Evolutionary conservation across 2,797 vertebrate genomes (phyloP).

Genomic region (Oreortyx pictus): DNA sequence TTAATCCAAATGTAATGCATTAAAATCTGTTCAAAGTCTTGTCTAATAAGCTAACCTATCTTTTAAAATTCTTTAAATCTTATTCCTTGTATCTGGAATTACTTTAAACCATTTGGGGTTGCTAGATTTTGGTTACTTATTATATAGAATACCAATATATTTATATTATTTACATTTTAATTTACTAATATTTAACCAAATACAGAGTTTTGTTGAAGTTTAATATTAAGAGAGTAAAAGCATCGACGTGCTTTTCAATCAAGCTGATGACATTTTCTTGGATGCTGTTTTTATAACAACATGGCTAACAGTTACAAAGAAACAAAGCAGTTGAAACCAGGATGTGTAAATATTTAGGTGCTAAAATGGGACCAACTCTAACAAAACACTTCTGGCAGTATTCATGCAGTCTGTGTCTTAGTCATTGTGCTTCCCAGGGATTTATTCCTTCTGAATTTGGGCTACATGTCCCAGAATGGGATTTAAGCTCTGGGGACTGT

Average conservation of each 20-base stretch:
- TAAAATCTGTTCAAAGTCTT: slow-evolving; percentile 4
- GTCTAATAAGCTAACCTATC: neutral
- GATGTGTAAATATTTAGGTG: neutral
- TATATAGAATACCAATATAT: neutral
- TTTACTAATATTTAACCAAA: neutral
- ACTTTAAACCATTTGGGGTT: neutral
- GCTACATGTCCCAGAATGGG: neutral
- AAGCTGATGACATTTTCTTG: neutral
- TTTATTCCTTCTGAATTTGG: neutral
- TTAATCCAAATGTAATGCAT: slow-evolving; percentile 10
- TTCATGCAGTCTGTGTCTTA: neutral
- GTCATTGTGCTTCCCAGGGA: neutral
- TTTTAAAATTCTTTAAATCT: neutral
- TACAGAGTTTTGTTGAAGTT: neutral
- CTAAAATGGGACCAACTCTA: neutral
- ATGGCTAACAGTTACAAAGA: neutral
- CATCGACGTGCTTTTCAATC: neutral
- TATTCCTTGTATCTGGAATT: neutral
- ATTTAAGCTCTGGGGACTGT: neutral
- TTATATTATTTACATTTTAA: neutral
- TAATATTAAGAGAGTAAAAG: neutral
- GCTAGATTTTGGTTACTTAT: neutral
- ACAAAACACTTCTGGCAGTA: neutral
- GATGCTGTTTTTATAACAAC: neutral
- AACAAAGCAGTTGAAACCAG: neutral